Percentiles rank a stretch among this genome's conserved stretches.
These are phyloP conservation scores for Rhagologus leucostigma DNA, from an alignment of 2,113 vertebrate species.

Conservation along the genomic window DNA sequence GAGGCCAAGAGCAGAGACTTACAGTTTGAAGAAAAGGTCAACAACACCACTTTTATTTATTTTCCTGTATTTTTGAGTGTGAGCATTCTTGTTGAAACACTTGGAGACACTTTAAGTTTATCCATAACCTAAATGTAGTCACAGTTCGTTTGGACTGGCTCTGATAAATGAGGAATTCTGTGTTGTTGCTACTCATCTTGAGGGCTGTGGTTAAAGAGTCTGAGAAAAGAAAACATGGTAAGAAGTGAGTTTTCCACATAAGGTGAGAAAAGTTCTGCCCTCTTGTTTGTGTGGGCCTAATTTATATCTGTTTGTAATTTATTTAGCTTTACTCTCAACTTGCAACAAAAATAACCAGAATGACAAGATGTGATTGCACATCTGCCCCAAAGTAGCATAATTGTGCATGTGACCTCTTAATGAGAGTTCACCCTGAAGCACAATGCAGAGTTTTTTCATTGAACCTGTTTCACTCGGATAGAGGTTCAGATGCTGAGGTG, in stretches of 20 bases:
- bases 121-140: not conserved
- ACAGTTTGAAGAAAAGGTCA: not conserved
- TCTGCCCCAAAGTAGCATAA: not conserved
- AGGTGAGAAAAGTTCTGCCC: not conserved
- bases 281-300: not conserved
- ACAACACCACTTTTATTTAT: not conserved
- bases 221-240: not conserved
- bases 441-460: not conserved
- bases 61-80: not conserved
- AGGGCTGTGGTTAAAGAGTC: not conserved
- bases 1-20: not conserved
- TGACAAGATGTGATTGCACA: not conserved
- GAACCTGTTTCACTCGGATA: not conserved
- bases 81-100: not conserved
- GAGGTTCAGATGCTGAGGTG: not conserved
- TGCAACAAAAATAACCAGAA: not conserved
- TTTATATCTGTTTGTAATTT: not conserved
- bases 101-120: not conserved
- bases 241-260: not conserved
- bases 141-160: not conserved
- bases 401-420: not conserved
- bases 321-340: not conserved
- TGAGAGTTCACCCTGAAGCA: no score
- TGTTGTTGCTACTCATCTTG: not conserved
- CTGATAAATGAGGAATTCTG: not conserved